Conservation (phyloP, 2,888 invertebrate genomes). For the Cryptocheilus praepositus region DNA sequence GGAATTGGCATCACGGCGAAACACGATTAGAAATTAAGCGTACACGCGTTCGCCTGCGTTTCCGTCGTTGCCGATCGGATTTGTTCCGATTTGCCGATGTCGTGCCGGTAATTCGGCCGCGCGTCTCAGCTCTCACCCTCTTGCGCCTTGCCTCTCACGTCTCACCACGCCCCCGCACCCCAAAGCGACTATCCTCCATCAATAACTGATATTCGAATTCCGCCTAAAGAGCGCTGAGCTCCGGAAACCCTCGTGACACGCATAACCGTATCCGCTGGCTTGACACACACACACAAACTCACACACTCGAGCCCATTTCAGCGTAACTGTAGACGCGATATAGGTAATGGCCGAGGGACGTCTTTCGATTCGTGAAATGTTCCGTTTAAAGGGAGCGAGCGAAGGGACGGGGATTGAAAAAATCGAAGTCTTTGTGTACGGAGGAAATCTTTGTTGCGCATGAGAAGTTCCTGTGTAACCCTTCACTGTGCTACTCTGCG, state of each 20-base stretch:
- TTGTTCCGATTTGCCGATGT: conserved; percentile 57
- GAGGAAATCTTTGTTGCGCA: too few relatives aligned
- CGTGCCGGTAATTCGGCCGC: conserved; percentile 46
- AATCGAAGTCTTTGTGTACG: too few relatives aligned
- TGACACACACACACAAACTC: conserved; percentile 18
- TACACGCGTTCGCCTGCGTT: conserved; percentile 47
- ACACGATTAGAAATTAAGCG: conserved; percentile 46
- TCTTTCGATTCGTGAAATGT: conserved; percentile 34
- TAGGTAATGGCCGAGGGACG: conserved; percentile 32
- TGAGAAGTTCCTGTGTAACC: too few relatives aligned
- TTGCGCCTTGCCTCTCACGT: conserved; percentile 12
- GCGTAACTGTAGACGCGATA: conserved; percentile 4
- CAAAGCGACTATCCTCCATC: conserved; percentile 49
- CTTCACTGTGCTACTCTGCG: too few relatives aligned
- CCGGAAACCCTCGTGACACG: conserved; percentile 60
- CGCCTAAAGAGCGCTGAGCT: conserved; percentile 52
- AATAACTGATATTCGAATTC: conserved; percentile 69
- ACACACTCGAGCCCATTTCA: background rate
- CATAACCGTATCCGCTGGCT: conserved; percentile 39
- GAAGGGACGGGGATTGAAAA: conserved; percentile 18
- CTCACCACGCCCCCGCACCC: conserved; percentile 2
- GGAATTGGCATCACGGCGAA: conserved; percentile 42
- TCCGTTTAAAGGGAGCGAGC: conserved; percentile 38
- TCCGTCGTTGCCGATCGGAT: conserved; percentile 52
- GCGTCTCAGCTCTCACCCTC: conserved; percentile 27